These are phyloP conservation scores for Cheilosia variabilis DNA, from an alignment of 2,888 invertebrate genomes.

Conservation along the genomic window DNA sequence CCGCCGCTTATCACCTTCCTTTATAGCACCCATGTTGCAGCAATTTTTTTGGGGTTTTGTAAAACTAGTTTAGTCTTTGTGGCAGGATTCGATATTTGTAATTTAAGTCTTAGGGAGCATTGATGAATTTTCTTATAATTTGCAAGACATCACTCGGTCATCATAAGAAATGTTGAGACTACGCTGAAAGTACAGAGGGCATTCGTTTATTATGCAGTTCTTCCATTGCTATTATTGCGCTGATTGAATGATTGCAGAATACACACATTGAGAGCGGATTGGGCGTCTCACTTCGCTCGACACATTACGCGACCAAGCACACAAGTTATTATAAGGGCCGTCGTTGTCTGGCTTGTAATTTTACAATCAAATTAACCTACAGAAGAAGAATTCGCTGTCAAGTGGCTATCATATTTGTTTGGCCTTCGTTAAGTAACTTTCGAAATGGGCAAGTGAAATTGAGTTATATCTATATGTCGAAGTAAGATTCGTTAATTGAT, in stretches of 20 bases:
- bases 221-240: neutral
- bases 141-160: conserved; percentile 36
- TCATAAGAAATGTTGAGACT: conserved; percentile 32
- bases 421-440: conserved; percentile 32
- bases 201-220: conserved; percentile 3
- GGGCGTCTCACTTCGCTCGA: neutral
- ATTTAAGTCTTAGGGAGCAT: conserved; percentile 46
- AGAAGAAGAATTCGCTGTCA: conserved; percentile 19
- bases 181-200: conserved; percentile 31
- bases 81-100: conserved; percentile 65
- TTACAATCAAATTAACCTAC: conserved; percentile 60
- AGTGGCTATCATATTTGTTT: conserved; percentile 23
- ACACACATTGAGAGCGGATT: neutral
- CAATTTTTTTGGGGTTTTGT: neutral
- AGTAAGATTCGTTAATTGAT: conserved; percentile 13
- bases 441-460: conserved; percentile 4
- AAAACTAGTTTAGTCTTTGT: conserved; percentile 58
- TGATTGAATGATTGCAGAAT: conserved; percentile 56
- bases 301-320: neutral
- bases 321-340: conserved; percentile 43
- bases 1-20: conserved; percentile 81
- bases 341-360: conserved; percentile 55
- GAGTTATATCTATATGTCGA: conserved; percentile 27
- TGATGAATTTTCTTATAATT: conserved; percentile 35
- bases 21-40: conserved; percentile 80